These are phyloP conservation scores for Trialeurodes vaporariorum DNA, from an alignment of 1,140 invertebrate genomes.

Conservation along the genomic window DNA sequence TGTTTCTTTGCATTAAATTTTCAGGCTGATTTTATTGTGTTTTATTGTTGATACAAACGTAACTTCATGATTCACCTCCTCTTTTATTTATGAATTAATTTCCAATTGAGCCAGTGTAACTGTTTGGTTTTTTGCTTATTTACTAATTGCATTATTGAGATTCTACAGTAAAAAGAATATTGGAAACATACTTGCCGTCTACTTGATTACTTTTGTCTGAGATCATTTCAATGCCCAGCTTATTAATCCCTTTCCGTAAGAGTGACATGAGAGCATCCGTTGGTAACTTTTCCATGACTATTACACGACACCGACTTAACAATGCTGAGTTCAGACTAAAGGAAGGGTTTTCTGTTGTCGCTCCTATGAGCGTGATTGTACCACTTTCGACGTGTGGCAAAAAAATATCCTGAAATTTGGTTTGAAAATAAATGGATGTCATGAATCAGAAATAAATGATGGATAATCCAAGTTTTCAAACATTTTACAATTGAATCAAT, in stretches of 20 bases:
- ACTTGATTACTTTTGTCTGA: background rate
- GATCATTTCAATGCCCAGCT: background rate
- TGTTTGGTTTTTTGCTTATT: no score
- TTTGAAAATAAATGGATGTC: no score
- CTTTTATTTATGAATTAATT: no score
- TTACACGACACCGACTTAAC: constrained; percentile 60
- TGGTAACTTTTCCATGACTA: constrained; percentile 59
- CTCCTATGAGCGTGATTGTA: constrained; percentile 66
- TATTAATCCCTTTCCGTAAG: constrained; percentile 43
- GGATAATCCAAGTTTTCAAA: no score
- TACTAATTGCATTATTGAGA: no score
- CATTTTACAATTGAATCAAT: no score
- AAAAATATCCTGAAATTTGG: constrained; percentile 58
- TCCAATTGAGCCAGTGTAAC: no score
- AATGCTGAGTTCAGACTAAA: constrained; percentile 70
- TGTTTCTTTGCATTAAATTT: no score
- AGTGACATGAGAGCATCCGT: constrained; percentile 46
- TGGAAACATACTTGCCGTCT: background rate
- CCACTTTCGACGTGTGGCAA: constrained; percentile 69
- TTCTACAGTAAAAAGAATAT: background rate
- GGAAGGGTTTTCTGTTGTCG: constrained; percentile 81
- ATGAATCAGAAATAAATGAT: no score
- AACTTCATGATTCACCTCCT: no score
- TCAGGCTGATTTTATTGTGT: no score
- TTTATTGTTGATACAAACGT: no score